Percentiles rank a stretch among this genome's conserved stretches.
phyloP scores from a whole-genome alignment of 2,113 vertebrate species.

The Centropus bengalensis region DNA sequence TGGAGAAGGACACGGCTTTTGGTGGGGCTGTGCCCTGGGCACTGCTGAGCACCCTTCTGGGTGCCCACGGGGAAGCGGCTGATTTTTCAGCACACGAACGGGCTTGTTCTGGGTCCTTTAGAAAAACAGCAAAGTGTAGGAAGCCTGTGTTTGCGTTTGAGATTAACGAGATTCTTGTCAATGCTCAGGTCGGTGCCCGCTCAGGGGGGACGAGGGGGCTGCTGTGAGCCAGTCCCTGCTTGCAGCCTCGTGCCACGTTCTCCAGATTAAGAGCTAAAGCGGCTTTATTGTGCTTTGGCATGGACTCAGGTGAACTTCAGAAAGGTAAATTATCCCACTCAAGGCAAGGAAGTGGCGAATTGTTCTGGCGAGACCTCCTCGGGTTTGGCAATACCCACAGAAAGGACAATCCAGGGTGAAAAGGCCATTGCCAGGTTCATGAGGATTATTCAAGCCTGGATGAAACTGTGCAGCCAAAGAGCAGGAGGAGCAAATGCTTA shows the following conservation, averaged over 20 bases:
- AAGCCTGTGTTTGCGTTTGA: neutral
- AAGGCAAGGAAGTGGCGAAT: rapidly evolving
- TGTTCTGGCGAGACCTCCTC: neutral
- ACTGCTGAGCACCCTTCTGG: neutral
- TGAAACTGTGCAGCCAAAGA: neutral
- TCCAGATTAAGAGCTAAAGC: neutral
- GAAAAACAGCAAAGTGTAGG: neutral
- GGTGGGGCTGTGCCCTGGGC: no score
- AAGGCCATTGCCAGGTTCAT: neutral
- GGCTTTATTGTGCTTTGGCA: neutral
- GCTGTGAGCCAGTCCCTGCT: neutral
- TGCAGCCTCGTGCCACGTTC: neutral
- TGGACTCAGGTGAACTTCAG: neutral
- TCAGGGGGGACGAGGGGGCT: neutral
- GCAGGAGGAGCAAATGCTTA: neutral
- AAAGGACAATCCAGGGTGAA: neutral
- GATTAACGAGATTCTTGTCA: neutral
- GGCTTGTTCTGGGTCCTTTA: neutral
- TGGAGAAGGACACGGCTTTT: rapidly evolving
- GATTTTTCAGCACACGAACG: neutral
- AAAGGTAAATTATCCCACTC: neutral
- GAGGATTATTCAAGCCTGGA: neutral
- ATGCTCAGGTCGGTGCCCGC: neutral
- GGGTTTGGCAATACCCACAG: neutral
- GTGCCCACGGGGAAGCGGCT: neutral